Conservation (phyloP, 35 echinoderm and acorn worm genomes). For the Apostichopus californicus region DNA sequence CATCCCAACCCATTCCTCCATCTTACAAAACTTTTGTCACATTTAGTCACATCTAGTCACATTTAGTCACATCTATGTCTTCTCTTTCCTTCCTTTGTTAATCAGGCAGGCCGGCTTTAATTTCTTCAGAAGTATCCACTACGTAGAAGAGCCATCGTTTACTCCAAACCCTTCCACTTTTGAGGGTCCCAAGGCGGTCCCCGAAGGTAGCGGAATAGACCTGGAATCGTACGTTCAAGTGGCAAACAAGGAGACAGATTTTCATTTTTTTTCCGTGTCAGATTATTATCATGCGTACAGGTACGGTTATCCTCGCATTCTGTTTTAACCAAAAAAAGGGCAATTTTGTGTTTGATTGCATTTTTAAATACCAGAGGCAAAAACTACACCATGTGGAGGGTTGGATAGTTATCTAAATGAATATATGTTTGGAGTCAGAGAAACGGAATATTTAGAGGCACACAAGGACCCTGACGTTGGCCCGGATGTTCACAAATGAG, state of each 20-base stretch:
- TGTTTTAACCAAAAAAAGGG: no score
- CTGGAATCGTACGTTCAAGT: background rate
- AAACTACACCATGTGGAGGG: no score
- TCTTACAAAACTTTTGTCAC: no score
- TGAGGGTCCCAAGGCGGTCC: slow-evolving; percentile 3
- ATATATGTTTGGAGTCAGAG: no score
- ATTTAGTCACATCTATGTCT: background rate
- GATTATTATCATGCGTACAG: slow-evolving; percentile 40
- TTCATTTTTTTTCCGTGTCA: slow-evolving; percentile 14
- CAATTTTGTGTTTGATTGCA: no score
- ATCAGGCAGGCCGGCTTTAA: background rate
- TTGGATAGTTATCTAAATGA: no score
- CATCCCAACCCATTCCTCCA: no score
- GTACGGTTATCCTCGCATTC: background rate
- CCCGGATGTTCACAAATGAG: no score
- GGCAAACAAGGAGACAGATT: slow-evolving; percentile 7
- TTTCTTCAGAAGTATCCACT: background rate
- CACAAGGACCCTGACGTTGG: no score
- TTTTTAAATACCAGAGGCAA: no score
- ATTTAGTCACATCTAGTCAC: no score
- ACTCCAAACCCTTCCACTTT: background rate
- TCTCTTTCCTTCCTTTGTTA: background rate
- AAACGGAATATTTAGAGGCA: no score
- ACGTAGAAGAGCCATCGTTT: background rate
- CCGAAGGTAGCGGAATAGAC: background rate